Conservation (phyloP, 2,888 invertebrate species). For the Portevinia maculata region DNA sequence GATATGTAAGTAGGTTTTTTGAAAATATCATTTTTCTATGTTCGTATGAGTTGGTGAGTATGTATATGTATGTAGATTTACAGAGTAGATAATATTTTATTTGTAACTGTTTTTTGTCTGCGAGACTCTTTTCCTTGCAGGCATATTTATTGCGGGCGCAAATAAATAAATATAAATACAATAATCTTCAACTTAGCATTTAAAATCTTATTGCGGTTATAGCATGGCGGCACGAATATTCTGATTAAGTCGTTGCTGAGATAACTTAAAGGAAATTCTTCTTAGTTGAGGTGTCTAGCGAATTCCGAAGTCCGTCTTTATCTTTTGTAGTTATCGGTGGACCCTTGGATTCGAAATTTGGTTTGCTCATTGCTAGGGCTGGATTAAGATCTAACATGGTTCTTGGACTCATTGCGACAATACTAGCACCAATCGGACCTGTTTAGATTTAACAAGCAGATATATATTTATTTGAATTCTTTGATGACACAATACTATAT, state of each 20-base stretch:
- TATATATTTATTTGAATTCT: background rate
- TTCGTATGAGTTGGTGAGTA: slow-evolving; percentile 58
- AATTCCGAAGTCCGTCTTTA: slow-evolving; percentile 76
- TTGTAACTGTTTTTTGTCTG: slow-evolving; percentile 19
- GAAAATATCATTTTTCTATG: slow-evolving; percentile 59
- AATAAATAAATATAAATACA: slow-evolving; percentile 25
- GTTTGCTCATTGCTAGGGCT: slow-evolving; percentile 82
- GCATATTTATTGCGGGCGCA: slow-evolving; percentile 8
- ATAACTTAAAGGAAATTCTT: slow-evolving; percentile 77
- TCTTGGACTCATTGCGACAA: slow-evolving; percentile 83
- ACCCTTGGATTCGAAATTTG: slow-evolving; percentile 81
- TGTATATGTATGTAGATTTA: slow-evolving; percentile 39
- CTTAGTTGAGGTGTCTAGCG: slow-evolving; percentile 75
- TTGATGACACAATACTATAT: slow-evolving; percentile 9
- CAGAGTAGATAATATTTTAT: slow-evolving; percentile 34
- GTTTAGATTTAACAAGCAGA: slow-evolving; percentile 50
- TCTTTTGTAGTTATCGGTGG: slow-evolving; percentile 78
- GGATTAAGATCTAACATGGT: slow-evolving; percentile 82
- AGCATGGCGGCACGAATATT: slow-evolving; percentile 24
- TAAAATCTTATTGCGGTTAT: slow-evolving; percentile 42
- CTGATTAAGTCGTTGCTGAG: slow-evolving; percentile 47
- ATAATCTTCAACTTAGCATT: slow-evolving; percentile 31
- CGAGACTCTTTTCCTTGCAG: slow-evolving; percentile 10
- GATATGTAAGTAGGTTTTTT: slow-evolving; percentile 67
- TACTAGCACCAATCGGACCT: slow-evolving; percentile 83